A percentile compares a stretch with the other conserved stretches of the same genome.
phyloP scores from a whole-genome alignment of 2,797 vertebrate species.

The Nannoperca obscura region DNA sequence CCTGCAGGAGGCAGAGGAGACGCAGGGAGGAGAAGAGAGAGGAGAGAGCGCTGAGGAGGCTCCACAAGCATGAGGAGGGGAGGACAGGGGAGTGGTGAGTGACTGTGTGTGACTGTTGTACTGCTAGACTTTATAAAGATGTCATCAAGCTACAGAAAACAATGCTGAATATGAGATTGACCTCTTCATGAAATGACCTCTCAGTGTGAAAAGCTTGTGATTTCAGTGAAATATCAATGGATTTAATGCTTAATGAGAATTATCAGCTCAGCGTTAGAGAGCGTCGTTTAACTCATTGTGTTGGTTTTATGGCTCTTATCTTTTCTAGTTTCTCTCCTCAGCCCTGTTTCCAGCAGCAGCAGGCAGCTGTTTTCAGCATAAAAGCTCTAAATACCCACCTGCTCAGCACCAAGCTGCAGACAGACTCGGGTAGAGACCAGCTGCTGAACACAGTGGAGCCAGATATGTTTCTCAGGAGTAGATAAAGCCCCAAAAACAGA shows the following conservation, averaged over 20 bases:
- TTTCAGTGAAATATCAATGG: background rate
- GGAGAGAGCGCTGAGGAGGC: conserved; percentile 63
- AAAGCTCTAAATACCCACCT: too few species aligned
- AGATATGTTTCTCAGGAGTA: too few species aligned
- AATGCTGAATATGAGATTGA: too few species aligned
- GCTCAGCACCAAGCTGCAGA: too few species aligned
- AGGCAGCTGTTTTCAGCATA: too few species aligned
- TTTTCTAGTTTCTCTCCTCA: background rate
- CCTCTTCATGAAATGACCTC: background rate
- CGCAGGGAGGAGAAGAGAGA: conserved; percentile 73
- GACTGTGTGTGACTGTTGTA: fast-evolving
- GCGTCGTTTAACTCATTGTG: too few species aligned
- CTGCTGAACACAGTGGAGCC: too few species aligned
- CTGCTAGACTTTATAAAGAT: too few species aligned
- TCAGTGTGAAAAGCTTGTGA: background rate
- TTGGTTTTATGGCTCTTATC: background rate
- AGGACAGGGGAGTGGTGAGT: conserved; percentile 66
- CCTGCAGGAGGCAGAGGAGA: conserved; percentile 78
- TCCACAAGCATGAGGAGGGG: conserved; percentile 65
- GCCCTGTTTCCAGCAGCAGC: background rate
- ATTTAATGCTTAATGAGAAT: too few species aligned
- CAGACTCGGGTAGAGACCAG: too few species aligned
- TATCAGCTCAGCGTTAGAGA: too few species aligned
- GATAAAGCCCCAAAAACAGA: background rate
- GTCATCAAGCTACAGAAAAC: too few species aligned